A percentile compares a stretch with the other conserved stretches of the same genome.
These are phyloP conservation scores for Amazona finschi DNA, from an alignment of 2,797 vertebrate species.

Conservation along the genomic window DNA sequence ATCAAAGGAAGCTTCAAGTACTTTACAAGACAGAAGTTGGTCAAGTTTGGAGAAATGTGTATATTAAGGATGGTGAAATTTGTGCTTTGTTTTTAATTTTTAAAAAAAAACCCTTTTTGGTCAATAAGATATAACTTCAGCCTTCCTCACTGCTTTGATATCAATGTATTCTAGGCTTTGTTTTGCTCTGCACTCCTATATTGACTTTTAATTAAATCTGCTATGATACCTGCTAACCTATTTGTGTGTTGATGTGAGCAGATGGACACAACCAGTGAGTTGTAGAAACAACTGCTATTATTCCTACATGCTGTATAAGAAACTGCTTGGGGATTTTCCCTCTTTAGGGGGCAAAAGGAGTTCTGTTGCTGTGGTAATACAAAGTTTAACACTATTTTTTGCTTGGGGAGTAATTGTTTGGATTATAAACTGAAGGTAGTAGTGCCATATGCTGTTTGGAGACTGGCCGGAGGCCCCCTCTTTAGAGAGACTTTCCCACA, in stretches of 20 bases:
- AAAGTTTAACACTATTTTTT: neutral
- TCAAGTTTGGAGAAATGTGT: neutral
- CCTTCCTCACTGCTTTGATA: neutral
- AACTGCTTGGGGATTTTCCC: neutral
- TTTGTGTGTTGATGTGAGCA: neutral
- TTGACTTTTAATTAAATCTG: neutral
- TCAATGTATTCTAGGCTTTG: neutral
- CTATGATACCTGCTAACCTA: neutral
- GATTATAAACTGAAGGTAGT: neutral
- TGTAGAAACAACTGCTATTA: neutral
- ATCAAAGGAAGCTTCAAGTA: neutral
- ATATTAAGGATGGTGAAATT: neutral
- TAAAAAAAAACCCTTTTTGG: neutral
- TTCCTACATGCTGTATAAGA: neutral
- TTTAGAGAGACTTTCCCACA: neutral
- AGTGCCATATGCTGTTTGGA: neutral
- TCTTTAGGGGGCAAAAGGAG: neutral
- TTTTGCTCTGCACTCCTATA: neutral
- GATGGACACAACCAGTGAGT: neutral
- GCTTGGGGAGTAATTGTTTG: neutral
- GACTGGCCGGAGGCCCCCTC: neutral
- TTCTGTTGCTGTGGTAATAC: neutral
- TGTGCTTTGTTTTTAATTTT: neutral
- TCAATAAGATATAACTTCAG: neutral
- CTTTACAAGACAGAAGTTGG: neutral